Conservation (phyloP, 2,888 invertebrate genomes). For the Tiliacea aurago region DNA sequence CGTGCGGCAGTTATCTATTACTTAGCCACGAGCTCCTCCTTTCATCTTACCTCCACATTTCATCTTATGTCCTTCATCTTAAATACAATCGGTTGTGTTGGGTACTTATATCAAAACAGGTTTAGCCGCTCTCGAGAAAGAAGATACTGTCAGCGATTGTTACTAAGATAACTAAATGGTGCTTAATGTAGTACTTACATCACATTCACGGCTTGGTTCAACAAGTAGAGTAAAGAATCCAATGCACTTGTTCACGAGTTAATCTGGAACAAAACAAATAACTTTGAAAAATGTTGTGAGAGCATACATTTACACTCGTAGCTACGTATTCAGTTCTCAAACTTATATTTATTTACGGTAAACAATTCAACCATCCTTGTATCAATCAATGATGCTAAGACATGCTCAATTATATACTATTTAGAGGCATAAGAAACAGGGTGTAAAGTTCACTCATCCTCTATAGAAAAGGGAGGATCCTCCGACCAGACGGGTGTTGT, state of each 20-base stretch:
- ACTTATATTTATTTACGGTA: neutral
- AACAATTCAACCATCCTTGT: neutral
- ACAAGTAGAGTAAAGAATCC: constrained; percentile 29
- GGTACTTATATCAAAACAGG: neutral
- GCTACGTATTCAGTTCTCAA: neutral
- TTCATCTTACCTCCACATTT: too few relatives aligned
- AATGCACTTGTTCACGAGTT: constrained; percentile 13
- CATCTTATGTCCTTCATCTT: neutral
- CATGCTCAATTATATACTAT: too few relatives aligned
- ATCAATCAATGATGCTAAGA: neutral
- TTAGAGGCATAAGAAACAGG: too few relatives aligned
- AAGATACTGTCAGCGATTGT: neutral
- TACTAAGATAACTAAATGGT: neutral
- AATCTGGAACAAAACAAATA: constrained; percentile 48
- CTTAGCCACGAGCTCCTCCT: too few relatives aligned
- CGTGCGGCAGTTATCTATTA: too few relatives aligned
- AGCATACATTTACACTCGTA: neutral
- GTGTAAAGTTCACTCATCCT: too few relatives aligned
- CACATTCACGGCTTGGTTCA: constrained; percentile 27
- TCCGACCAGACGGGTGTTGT: too few relatives aligned
- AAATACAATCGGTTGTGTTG: neutral
- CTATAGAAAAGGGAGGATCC: too few relatives aligned
- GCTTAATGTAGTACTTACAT: constrained; percentile 43
- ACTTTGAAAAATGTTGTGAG: neutral
- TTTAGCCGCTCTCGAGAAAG: neutral